Conservation (phyloP, 2,797 vertebrate genomes). For the Danio albolineatus region DNA sequence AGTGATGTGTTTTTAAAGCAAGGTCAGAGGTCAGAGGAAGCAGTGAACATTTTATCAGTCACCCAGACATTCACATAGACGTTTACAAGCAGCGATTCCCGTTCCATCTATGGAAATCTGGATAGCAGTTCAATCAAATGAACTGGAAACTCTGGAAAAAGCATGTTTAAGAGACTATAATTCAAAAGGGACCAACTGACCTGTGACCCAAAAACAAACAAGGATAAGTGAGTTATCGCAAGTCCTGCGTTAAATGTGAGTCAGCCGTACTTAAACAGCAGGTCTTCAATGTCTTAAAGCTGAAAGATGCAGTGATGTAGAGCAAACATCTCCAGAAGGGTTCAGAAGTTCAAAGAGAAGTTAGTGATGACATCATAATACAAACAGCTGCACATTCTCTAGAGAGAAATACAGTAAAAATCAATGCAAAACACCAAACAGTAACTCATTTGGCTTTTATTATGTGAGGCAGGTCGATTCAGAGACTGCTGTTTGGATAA, state of each 20-base stretch:
- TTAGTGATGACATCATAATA: constrained; percentile 9
- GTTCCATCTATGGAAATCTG: neutral
- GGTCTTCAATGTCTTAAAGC: neutral
- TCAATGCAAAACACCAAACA: no score
- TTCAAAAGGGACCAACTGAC: no score
- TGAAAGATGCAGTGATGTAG: neutral
- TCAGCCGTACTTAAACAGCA: neutral
- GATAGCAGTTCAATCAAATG: constrained; percentile 18
- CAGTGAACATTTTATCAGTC: constrained; percentile 69
- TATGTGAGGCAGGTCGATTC: no score
- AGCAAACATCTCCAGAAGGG: neutral
- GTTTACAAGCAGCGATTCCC: constrained; percentile 14
- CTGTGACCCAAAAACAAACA: constrained; percentile 19
- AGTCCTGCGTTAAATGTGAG: constrained; percentile 5
- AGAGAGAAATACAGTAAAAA: no score
- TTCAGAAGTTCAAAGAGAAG: constrained; percentile 21
- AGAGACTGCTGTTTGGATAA: no score
- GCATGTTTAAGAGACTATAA: neutral
- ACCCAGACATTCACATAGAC: constrained; percentile 57
- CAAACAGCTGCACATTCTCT: no score
- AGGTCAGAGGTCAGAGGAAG: constrained; percentile 74
- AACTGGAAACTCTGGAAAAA: constrained; percentile 5
- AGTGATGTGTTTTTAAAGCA: constrained; percentile 70
- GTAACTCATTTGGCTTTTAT: no score
- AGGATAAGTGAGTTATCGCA: constrained; percentile 9